phyloP scores from a whole-genome alignment of 1,140 invertebrate genomes.

The Calosoma granatense region DNA sequence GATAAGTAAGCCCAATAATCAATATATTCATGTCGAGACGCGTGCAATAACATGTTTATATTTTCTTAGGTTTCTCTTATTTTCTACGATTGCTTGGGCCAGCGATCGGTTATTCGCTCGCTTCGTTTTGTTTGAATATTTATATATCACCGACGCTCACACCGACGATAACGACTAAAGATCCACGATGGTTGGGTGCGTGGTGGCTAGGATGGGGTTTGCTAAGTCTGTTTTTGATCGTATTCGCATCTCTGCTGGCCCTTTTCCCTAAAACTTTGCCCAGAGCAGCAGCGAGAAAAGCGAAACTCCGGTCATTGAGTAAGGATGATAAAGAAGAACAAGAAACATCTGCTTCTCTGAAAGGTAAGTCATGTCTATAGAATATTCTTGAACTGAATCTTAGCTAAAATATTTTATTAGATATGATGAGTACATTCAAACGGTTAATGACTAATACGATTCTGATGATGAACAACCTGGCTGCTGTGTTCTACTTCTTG shows the following conservation, averaged over 20 bases:
- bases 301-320: constrained; percentile 34
- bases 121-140: constrained; percentile 55
- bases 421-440: constrained; percentile 53
- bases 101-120: constrained; percentile 57
- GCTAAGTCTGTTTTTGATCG: constrained; percentile 49
- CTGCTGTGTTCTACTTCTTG: constrained; percentile 57
- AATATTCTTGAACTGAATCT: constrained; percentile 3
- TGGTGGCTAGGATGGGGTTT: constrained; percentile 75
- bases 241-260: constrained; percentile 50
- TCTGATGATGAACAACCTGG: constrained; percentile 56
- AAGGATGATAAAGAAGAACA: constrained; percentile 29
- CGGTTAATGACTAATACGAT: constrained; percentile 51
- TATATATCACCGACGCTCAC: constrained; percentile 59
- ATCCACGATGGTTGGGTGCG: constrained; percentile 66
- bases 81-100: constrained; percentile 62
- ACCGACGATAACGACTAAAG: constrained; percentile 53
- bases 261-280: constrained; percentile 57
- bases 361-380: constrained; percentile 24
- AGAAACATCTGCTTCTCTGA: constrained; percentile 29
- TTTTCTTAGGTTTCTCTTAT: constrained; percentile 48
- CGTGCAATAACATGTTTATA: neutral
- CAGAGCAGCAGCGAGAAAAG: constrained; percentile 44
- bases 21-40: constrained; percentile 10
- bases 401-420: constrained; percentile 19
- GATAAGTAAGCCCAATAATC: constrained; percentile 41